Base-by-base conservation (phyloP, 2,888 invertebrate genomes). In the Drosophila tanythrix region DNA sequence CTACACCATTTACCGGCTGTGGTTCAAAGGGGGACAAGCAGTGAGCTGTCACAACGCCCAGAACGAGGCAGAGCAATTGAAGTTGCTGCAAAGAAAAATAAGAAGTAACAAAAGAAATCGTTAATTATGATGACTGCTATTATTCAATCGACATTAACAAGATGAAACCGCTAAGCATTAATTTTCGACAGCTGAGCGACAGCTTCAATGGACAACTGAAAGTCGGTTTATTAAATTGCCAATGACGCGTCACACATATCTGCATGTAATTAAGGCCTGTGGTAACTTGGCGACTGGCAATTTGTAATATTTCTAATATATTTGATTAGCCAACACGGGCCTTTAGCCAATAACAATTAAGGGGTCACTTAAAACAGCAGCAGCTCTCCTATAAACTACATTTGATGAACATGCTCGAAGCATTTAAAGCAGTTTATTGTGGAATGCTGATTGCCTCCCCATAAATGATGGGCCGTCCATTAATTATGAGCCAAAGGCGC, bases 41-140 rank as follows among this genome's bases (percentile, higher is more conserved):
- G 46, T 70, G 69, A 66, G 71, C 79, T 43, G 76, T 69, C 65
- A 79, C 67, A 36, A 66, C 66, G 62, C 75, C 73, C 68, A 90
- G 70, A 65, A 85, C 76, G 50, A 92, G 61, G 63, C 82, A 77
- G 36, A 84, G 5, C 5, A 83, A 51, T 52, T 61, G 75, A 58
- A 79, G 82, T 76, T 84, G 87, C 92, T 92, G 79, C 25, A 72
- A 71, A 40, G 51, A 60, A 21, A 53, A 40, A 40, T 13, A 53
- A 56, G 56, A 25, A 62, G 5, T 48, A 60, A 58, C n/a, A 40
- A 13, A 52, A 53, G 50, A 63, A 35, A 62, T 58, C 58, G 61
- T 63, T 36, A 40, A 29, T 29, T 21, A 36, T 36, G 25, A 55
- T 27, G 36, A 73, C 46, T 46, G 2, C 55, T 50, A 55, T 35